Percentiles rank a stretch among this genome's conserved stretches.
Evolutionary conservation across 2,888 invertebrate genomes (phyloP).

Genomic region (Eupithecia exiguata): DNA sequence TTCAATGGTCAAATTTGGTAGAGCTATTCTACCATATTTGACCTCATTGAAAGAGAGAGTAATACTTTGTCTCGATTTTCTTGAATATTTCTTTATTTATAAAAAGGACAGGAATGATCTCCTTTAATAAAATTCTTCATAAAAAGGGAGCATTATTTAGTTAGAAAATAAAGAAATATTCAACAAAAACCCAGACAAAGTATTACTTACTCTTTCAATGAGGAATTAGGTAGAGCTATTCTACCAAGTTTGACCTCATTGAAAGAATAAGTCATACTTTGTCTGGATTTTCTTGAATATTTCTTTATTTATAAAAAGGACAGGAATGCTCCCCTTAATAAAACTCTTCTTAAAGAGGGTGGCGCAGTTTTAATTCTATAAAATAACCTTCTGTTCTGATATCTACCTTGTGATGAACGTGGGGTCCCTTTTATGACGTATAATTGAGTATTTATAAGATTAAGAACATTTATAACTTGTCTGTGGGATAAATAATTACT

Average conservation of each 20-base stretch:
- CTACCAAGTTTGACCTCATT: too few relatives aligned
- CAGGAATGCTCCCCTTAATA: neutral
- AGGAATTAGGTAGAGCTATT: too few relatives aligned
- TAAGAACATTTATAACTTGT: slow-evolving; percentile 7
- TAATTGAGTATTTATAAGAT: slow-evolving; percentile 15
- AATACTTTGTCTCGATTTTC: too few relatives aligned
- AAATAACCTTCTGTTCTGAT: neutral
- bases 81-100: too few relatives aligned
- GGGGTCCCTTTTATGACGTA: slow-evolving; percentile 13
- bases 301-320: neutral
- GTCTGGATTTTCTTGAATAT: too few relatives aligned
- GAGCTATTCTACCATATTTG: too few relatives aligned
- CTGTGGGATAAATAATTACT: slow-evolving; percentile 9
- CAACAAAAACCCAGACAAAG: too few relatives aligned
- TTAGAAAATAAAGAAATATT: too few relatives aligned
- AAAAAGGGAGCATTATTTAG: slow-evolving; percentile 35
- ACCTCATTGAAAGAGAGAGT: too few relatives aligned
- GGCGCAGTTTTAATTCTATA: slow-evolving; percentile 32
- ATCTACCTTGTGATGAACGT: slow-evolving; percentile 9
- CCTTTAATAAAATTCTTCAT: slow-evolving; percentile 2
- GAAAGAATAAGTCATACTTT: too few relatives aligned
- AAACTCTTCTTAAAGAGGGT: slow-evolving; percentile 28
- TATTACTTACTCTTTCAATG: too few relatives aligned
- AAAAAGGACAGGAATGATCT: neutral
- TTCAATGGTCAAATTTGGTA: too few relatives aligned